Evolutionary conservation across 2,797 vertebrate species (phyloP).

Genomic region (Antennarius maculatus): DNA sequence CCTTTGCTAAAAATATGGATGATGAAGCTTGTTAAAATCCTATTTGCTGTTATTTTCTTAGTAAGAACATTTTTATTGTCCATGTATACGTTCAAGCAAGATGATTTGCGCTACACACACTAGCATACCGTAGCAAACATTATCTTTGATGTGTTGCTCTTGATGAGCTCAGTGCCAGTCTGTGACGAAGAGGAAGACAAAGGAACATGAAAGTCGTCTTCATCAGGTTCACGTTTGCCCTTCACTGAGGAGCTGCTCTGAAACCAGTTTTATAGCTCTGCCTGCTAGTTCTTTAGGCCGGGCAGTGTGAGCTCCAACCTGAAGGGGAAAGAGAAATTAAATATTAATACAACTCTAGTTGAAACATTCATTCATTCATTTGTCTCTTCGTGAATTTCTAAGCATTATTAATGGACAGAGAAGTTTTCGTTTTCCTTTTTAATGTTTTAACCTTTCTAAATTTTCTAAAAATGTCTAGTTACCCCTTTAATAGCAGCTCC

Average conservation of each 20-base stretch:
- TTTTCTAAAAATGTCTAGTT: no score
- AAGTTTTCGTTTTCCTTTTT: no score
- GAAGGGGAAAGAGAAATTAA: slow-evolving; percentile 5
- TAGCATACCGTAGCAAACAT: not conserved
- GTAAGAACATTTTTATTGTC: not conserved
- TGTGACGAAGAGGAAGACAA: not conserved
- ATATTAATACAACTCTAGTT: not conserved
- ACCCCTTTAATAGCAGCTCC: no score
- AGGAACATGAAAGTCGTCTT: not conserved
- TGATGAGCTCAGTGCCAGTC: slow-evolving; percentile 1
- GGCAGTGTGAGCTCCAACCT: slow-evolving; percentile 82
- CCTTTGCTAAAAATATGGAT: not conserved
- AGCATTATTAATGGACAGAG: no score
- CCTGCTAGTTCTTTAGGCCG: slow-evolving; percentile 69
- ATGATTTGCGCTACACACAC: not conserved
- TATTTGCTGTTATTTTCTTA: not conserved
- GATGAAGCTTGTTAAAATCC: not conserved
- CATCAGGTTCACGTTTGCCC: not conserved
- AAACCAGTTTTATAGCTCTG: slow-evolving; percentile 5
- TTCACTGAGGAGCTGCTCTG: not conserved
- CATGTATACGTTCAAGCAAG: no score
- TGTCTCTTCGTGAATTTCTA: no score
- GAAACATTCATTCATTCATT: no score
- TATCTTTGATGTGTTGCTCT: not conserved
- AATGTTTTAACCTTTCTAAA: no score